Evolutionary conservation across 2,888 invertebrate genomes (phyloP).

Genomic region (Latrodectus elegans): DNA sequence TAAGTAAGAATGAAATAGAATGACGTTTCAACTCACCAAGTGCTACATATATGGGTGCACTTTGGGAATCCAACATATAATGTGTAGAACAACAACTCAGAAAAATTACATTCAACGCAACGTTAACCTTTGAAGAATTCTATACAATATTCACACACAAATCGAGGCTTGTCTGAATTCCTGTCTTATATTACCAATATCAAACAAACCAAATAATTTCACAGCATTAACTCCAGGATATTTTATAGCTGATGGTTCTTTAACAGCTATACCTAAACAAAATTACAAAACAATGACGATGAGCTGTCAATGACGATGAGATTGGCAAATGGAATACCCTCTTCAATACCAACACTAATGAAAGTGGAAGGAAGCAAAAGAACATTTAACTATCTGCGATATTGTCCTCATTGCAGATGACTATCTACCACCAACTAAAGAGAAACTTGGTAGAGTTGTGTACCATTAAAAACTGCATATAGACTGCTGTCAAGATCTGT

Average conservation of each 20-base stretch:
- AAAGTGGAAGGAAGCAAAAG: too few species aligned
- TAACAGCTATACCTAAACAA: background rate
- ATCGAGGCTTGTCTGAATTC: background rate
- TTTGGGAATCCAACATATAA: background rate
- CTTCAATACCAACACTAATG: too few species aligned
- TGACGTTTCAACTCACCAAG: background rate
- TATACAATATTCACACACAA: background rate
- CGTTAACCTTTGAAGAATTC: background rate
- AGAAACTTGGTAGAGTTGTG: too few species aligned
- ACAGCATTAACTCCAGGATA: background rate
- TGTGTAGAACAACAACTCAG: background rate
- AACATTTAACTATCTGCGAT: too few species aligned
- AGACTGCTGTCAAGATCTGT: too few species aligned
- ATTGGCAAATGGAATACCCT: background rate
- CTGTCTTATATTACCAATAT: background rate
- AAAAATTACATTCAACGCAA: background rate
- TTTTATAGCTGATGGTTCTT: background rate
- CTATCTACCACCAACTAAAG: too few species aligned
- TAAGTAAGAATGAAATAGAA: background rate
- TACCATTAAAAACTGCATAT: too few species aligned
- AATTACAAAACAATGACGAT: background rate
- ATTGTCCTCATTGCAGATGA: too few species aligned
- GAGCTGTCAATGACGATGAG: too few species aligned
- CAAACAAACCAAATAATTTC: background rate
- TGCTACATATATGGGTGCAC: background rate